Evolutionary conservation across 1,140 invertebrate species (phyloP).

Genomic region (Rhyacophila brunnea): DNA sequence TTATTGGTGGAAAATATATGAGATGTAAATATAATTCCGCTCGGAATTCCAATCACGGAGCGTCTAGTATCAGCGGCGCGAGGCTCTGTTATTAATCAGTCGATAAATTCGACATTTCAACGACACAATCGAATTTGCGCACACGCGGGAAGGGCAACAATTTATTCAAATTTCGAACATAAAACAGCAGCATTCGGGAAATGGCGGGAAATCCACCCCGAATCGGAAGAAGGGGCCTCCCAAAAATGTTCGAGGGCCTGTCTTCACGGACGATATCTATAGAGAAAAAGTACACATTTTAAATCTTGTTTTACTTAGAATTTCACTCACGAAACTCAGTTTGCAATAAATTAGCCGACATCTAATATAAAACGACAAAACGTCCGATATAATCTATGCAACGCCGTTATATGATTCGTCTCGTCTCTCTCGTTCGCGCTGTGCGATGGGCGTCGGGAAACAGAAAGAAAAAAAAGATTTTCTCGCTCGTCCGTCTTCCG

Average conservation of each 20-base stretch:
- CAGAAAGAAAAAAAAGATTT: constrained; percentile 27
- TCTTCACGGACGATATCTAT: constrained; percentile 18
- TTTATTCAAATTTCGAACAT: constrained; percentile 36
- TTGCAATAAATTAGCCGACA: constrained; percentile 38
- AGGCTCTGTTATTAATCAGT: constrained; percentile 35
- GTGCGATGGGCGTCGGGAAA: constrained; percentile 11
- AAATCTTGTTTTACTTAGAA: constrained; percentile 32
- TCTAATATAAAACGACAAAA: constrained; percentile 38
- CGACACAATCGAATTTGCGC: constrained; percentile 29
- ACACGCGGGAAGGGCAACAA: constrained; percentile 27
- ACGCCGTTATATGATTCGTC: constrained; percentile 34
- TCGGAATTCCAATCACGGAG: constrained; percentile 23
- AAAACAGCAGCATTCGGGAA: constrained; percentile 26
- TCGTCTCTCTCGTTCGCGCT: constrained; percentile 7
- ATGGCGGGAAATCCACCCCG: constrained; percentile 9
- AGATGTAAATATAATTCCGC: constrained; percentile 14
- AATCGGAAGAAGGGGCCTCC: background rate
- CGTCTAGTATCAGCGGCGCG: constrained; percentile 13
- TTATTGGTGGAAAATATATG: no score
- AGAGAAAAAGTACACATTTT: constrained; percentile 25
- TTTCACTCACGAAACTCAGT: constrained; percentile 37
- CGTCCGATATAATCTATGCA: constrained; percentile 36
- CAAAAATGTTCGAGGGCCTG: constrained; percentile 19
- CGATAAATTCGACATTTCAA: constrained; percentile 36
- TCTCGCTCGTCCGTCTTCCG: constrained; percentile 16